phyloP scores from a whole-genome alignment of 1,140 invertebrate species.

The Phortica variegata region DNA sequence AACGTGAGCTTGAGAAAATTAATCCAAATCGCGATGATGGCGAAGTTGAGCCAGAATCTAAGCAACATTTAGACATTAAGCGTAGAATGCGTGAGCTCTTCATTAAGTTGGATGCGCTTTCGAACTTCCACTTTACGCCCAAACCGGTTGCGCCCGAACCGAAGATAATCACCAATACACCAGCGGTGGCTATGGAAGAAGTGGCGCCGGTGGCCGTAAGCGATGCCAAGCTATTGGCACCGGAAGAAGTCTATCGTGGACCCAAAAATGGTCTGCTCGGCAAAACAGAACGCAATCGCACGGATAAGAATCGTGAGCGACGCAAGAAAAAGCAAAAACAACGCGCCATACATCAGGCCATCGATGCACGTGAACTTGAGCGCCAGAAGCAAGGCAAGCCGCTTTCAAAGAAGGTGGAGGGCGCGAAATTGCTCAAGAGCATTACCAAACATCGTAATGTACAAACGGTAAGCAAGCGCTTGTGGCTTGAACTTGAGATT shows the following conservation, averaged over 20 bases:
- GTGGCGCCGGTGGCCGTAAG: slow-evolving; percentile 85
- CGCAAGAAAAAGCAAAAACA: slow-evolving; percentile 84
- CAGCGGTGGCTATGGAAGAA: slow-evolving; percentile 92
- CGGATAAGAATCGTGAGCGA: slow-evolving; percentile 87
- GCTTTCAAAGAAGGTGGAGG: slow-evolving; percentile 64
- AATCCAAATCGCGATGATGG: slow-evolving; percentile 60
- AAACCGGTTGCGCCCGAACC: slow-evolving; percentile 82
- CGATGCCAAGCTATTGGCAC: slow-evolving; percentile 85
- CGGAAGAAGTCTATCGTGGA: slow-evolving; percentile 88
- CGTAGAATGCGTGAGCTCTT: slow-evolving; percentile 79
- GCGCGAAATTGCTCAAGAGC: slow-evolving; percentile 61
- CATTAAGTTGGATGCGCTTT: slow-evolving; percentile 85
- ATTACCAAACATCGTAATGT: slow-evolving; percentile 68
- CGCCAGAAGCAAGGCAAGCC: slow-evolving; percentile 58
- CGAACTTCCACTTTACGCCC: slow-evolving; percentile 93
- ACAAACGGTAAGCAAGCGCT: slow-evolving; percentile 59
- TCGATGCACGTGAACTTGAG: slow-evolving; percentile 60
- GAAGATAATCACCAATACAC: slow-evolving; percentile 87
- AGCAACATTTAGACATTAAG: slow-evolving; percentile 75
- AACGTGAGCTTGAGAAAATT: slow-evolving; percentile 75
- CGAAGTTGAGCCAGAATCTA: slow-evolving; percentile 67
- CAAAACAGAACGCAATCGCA: slow-evolving; percentile 76
- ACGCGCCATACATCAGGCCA: slow-evolving; percentile 60
- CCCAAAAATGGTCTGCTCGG: slow-evolving; percentile 76
- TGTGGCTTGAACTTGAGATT: not conserved